These are phyloP conservation scores for Mus musculus DNA, from an alignment of 2,113 vertebrate species.

Conservation along the genomic window DNA sequence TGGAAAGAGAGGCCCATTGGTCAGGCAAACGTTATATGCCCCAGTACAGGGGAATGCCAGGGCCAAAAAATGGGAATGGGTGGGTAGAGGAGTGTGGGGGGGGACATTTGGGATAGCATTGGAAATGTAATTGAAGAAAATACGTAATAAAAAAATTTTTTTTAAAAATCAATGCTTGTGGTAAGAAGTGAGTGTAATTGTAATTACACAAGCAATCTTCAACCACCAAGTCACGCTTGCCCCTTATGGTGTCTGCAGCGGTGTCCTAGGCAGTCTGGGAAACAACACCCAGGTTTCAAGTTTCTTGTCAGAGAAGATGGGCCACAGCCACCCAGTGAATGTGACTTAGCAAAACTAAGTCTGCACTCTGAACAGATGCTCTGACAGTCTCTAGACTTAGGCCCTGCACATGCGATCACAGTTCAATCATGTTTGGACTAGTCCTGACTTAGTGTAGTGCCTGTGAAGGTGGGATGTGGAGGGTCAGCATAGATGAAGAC, in stretches of 20 bases:
- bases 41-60: too few species aligned
- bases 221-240: fast-evolving
- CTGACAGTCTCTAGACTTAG: neutral
- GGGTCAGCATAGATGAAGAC: too few species aligned
- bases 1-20: too few species aligned
- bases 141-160: too few species aligned
- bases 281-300: neutral
- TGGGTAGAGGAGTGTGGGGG: too few species aligned
- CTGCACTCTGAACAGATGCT: neutral
- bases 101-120: too few species aligned
- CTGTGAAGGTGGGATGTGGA: neutral
- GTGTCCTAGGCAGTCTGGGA: neutral
- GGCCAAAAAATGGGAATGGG: too few species aligned
- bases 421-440: neutral
- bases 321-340: neutral
- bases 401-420: neutral
- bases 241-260: neutral
- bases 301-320: neutral
- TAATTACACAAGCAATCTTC: neutral
- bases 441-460: neutral
- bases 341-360: neutral
- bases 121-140: too few species aligned
- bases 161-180: neutral
- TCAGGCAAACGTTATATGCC: too few species aligned
- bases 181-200: neutral